A percentile compares a stretch with the other conserved stretches of the same genome.
These are phyloP conservation scores for Drosophila truncata DNA, from an alignment of 1,140 invertebrate species.

Conservation along the genomic window DNA sequence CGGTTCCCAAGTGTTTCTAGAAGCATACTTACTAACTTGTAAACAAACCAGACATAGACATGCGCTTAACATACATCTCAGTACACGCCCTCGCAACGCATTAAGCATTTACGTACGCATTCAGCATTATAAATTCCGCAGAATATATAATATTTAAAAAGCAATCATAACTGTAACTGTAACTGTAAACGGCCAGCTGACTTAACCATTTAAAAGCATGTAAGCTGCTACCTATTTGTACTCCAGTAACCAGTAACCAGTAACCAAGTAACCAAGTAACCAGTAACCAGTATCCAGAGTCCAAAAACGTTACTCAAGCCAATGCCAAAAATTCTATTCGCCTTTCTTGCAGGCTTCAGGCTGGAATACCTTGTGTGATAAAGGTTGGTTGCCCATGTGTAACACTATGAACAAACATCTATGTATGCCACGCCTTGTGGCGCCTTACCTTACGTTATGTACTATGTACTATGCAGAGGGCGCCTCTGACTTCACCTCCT, in stretches of 20 bases:
- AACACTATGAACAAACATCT: conserved; percentile 24
- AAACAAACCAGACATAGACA: conserved; percentile 14
- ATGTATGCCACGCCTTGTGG: conserved; percentile 33
- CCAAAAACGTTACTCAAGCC: conserved; percentile 61
- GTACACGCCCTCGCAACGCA: conserved; percentile 12
- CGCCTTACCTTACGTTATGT: conserved; percentile 8
- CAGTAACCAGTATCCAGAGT: conserved; percentile 8
- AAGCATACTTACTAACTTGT: conserved; percentile 24
- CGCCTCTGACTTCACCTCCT: conserved; percentile 35
- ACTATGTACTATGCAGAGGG: conserved; percentile 9
- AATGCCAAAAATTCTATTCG: conserved; percentile 73
- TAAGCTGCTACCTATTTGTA: conserved; percentile 53
- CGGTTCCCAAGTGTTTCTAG: conserved; percentile 42
- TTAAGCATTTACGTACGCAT: neutral
- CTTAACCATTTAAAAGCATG: conserved; percentile 54
- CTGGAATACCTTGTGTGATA: conserved; percentile 85
- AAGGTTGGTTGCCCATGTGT: conserved; percentile 74
- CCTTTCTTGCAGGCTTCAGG: conserved; percentile 83
- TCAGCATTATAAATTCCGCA: conserved; percentile 1
- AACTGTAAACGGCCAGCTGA: conserved; percentile 49
- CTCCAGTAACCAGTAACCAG: conserved; percentile 37
- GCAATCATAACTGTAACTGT: conserved; percentile 29
- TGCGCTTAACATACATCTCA: conserved; percentile 1
- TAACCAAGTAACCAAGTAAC: conserved; percentile 1
- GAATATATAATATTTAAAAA: conserved; percentile 10